phyloP scores from a whole-genome alignment of 2,888 invertebrate species.

The Cylindroiulus punctatus region DNA sequence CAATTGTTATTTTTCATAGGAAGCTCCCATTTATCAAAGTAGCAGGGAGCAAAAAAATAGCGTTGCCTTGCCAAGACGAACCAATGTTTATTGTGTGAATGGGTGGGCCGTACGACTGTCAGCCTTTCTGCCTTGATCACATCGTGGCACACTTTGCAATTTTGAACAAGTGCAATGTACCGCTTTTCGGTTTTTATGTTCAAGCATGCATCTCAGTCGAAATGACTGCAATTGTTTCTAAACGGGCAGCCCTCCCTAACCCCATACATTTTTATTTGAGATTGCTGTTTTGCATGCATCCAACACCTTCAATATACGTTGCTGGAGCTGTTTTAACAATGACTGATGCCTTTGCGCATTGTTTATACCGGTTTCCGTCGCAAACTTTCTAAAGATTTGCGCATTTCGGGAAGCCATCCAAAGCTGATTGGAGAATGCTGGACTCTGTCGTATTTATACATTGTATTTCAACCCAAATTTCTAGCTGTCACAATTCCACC shows the following conservation, averaged over 20 bases:
- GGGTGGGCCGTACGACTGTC: conserved; percentile 43
- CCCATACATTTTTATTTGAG: conserved; percentile 28
- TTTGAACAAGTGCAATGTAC: conserved; percentile 35
- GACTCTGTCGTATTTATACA: neutral
- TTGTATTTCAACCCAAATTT: too few relatives aligned
- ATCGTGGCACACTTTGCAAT: conserved; percentile 44
- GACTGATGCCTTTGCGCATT: conserved; percentile 36
- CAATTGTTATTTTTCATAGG: conserved; percentile 47
- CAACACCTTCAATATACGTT: conserved; percentile 34
- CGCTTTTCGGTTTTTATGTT: conserved; percentile 39
- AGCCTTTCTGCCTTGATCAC: conserved; percentile 23
- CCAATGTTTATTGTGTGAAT: conserved; percentile 25
- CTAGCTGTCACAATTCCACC: too few relatives aligned
- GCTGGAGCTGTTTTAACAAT: conserved; percentile 4
- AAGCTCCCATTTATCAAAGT: conserved; percentile 38
- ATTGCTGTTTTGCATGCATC: conserved; percentile 47
- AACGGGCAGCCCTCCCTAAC: conserved; percentile 47
- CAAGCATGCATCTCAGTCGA: conserved; percentile 45
- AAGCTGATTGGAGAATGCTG: neutral
- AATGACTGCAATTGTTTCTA: conserved; percentile 47
- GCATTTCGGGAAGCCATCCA: neutral
- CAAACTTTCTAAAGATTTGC: neutral
- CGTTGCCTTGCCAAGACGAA: conserved; percentile 39
- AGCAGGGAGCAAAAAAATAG: neutral
- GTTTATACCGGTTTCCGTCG: neutral